phyloP scores from a whole-genome alignment of 2,113 vertebrate genomes.

The Helogale parvula region DNA sequence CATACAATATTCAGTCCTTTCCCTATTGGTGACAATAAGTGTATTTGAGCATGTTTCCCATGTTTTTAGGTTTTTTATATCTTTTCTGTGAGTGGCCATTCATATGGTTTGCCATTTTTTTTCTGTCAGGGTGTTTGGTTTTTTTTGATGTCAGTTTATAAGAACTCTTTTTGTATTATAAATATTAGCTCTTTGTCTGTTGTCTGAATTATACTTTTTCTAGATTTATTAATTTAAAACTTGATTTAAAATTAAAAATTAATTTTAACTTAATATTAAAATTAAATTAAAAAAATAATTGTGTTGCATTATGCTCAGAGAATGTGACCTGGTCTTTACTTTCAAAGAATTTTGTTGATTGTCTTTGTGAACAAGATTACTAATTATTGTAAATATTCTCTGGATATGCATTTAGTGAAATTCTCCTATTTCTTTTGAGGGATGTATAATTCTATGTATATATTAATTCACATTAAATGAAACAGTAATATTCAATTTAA shows the following conservation, averaged over 20 bases:
- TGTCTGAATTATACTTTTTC: not conserved
- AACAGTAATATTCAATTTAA: not conserved
- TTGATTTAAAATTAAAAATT: too few relatives aligned
- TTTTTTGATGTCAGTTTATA: not conserved
- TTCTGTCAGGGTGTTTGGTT: not conserved
- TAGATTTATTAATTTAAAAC: not conserved
- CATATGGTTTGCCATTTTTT: not conserved
- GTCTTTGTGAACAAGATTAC: not conserved
- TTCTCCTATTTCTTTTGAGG: not conserved
- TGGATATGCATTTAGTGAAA: not conserved
- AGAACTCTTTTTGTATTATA: not conserved
- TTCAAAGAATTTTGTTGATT: not conserved
- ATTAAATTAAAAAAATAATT: not conserved
- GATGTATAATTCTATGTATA: not conserved
- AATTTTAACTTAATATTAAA: too few relatives aligned
- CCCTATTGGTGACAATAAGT: not conserved
- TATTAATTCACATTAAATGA: not conserved
- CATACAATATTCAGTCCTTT: not conserved
- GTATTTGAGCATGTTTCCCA: not conserved
- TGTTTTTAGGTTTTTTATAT: not conserved
- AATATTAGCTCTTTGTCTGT: not conserved
- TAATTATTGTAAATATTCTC: slow-evolving; percentile 8
- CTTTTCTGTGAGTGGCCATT: not conserved
- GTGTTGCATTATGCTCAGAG: not conserved
- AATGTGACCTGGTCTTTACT: not conserved